phyloP scores from a whole-genome alignment of 30 jellyfish, hydroid and myxozoan genomes.

The Cassiopea andromeda region DNA sequence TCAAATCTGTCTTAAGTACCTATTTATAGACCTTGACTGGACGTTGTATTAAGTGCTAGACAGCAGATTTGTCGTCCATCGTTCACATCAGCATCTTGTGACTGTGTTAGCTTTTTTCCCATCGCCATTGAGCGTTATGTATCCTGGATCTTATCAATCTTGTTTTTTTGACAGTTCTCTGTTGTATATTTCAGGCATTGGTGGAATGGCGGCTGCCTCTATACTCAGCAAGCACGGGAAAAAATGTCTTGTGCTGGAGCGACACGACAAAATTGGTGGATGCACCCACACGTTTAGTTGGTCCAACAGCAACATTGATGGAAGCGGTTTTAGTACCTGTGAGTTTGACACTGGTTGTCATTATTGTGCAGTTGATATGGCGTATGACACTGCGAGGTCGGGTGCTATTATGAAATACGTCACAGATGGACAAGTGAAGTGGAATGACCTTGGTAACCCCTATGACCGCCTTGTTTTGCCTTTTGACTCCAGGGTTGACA shows the following conservation, averaged over 20 bases:
- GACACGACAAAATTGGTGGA: slow-evolving; percentile 93
- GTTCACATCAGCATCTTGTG: too few species aligned
- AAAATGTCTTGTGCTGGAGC: slow-evolving; percentile 78
- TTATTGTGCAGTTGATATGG: slow-evolving; percentile 92
- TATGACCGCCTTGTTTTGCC: slow-evolving; percentile 89
- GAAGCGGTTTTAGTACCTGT: slow-evolving; percentile 86
- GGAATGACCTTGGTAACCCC: slow-evolving; percentile 96
- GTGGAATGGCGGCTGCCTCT: slow-evolving; percentile 88
- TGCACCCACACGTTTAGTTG: slow-evolving; percentile 92
- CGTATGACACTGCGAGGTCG: slow-evolving; percentile 85
- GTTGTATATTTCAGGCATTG: slow-evolving; percentile 58
- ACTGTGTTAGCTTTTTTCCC: too few species aligned
- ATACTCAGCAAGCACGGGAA: slow-evolving; percentile 73
- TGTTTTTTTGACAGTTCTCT: too few species aligned
- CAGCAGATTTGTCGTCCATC: too few species aligned
- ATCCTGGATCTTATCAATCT: too few species aligned
- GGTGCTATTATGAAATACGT: slow-evolving; percentile 91
- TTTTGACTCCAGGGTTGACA: slow-evolving; percentile 77
- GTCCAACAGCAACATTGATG: slow-evolving; percentile 83
- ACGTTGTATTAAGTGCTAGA: too few species aligned
- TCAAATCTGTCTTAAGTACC: too few species aligned
- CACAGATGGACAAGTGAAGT: slow-evolving; percentile 80
- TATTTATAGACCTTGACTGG: too few species aligned
- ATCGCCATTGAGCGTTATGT: too few species aligned
- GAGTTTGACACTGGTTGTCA: slow-evolving; percentile 96